These are phyloP conservation scores for Athetis lepigone DNA, from an alignment of 2,888 invertebrate genomes.

Conservation along the genomic window DNA sequence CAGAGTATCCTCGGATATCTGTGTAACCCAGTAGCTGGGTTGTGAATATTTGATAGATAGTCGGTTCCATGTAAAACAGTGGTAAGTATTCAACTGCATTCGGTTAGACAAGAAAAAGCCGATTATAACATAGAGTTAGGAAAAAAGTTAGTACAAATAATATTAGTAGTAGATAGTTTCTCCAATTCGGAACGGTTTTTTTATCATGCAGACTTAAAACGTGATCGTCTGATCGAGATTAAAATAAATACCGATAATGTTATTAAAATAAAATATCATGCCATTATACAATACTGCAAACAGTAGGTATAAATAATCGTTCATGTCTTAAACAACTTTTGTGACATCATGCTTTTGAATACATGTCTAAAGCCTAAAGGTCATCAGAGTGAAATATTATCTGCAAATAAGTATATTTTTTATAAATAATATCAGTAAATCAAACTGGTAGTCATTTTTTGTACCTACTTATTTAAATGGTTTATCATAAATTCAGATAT, in stretches of 20 bases:
- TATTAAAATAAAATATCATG: slow-evolving; percentile 1
- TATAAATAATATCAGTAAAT: neutral
- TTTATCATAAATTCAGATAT: slow-evolving; percentile 2
- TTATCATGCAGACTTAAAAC: neutral
- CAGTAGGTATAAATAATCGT: neutral
- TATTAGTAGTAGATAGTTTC: too few relatives aligned
- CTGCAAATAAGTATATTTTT: too few relatives aligned
- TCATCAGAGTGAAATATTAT: slow-evolving; percentile 2
- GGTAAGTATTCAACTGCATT: too few relatives aligned
- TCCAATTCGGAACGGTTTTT: too few relatives aligned
- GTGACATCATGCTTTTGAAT: neutral
- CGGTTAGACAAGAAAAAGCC: too few relatives aligned
- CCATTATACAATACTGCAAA: neutral
- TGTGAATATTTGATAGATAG: too few relatives aligned
- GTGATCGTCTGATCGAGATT: neutral
- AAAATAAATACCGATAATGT: slow-evolving; percentile 1
- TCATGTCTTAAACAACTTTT: neutral
- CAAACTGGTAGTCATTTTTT: neutral
- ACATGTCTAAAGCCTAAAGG: neutral
- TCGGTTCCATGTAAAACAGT: too few relatives aligned
- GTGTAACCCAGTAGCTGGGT: too few relatives aligned
- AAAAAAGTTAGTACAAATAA: too few relatives aligned
- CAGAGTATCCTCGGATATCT: too few relatives aligned
- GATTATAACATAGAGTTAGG: too few relatives aligned
- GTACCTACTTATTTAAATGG: neutral